phyloP scores from a whole-genome alignment of 2,797 vertebrate species.

The Acipenser ruthenus region DNA sequence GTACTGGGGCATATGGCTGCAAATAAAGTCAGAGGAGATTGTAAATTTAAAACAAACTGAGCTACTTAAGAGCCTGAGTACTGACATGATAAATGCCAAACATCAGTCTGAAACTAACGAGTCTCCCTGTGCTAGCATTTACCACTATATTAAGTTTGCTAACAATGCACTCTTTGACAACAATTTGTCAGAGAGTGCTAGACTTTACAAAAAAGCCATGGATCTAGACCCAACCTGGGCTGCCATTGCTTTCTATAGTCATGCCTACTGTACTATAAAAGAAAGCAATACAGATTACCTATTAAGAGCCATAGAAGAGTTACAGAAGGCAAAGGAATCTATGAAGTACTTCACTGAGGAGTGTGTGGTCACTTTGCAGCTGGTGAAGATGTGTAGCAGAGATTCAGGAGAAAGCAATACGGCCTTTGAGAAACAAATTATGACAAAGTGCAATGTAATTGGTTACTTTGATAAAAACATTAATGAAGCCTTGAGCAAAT shows the following conservation, averaged over 20 bases:
- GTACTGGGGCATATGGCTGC: conserved; percentile 36
- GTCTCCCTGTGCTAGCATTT: conserved; percentile 34
- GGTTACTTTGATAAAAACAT: conserved; percentile 27
- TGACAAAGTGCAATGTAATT: conserved; percentile 1
- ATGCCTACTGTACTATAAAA: conserved; percentile 33
- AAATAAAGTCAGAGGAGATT: conserved; percentile 18
- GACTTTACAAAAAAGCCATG: conserved; percentile 25
- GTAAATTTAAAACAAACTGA: neutral
- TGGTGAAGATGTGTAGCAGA: neutral
- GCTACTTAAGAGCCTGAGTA: conserved; percentile 8
- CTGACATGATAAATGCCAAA: conserved; percentile 24
- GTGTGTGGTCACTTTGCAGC: neutral
- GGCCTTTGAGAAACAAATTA: conserved; percentile 7
- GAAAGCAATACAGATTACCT: conserved; percentile 25
- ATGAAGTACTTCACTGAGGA: conserved; percentile 22
- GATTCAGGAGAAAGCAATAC: neutral
- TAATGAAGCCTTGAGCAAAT: conserved; percentile 22
- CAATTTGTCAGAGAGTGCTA: conserved; percentile 11
- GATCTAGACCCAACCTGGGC: conserved; percentile 29
- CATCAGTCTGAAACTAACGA: conserved; percentile 17
- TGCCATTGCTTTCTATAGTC: conserved; percentile 46
- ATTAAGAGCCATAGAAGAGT: conserved; percentile 29
- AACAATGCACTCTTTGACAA: conserved; percentile 16
- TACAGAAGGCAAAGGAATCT: conserved; percentile 35
- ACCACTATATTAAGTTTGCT: conserved; percentile 24